Base-by-base conservation (phyloP, 2,113 vertebrate genomes). In the Callocephalon fimbriatum region DNA sequence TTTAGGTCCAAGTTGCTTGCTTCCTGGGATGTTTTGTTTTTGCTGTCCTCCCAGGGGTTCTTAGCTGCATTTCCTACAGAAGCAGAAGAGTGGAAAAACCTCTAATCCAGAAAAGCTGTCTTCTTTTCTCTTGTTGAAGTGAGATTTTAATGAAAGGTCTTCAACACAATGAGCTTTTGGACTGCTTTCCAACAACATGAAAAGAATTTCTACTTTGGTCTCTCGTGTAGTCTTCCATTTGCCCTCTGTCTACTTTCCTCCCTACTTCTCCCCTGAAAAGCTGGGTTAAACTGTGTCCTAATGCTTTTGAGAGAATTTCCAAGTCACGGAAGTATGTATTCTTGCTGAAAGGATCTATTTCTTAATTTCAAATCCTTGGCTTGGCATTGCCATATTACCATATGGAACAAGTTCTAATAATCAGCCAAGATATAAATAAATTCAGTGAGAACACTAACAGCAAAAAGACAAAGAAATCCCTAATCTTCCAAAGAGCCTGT, bases 401-500 rank as follows among this genome's bases (percentile, higher is more conserved):
- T 96, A 95, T 97, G 97, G 96, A 97, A 97, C 88, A 86, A 95
- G 86, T 89, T 95, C 86, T 96, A 95, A 96, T 96, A 97, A 92
- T 79, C 56, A 92, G 96, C 95, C 95, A 97, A 97, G 88, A 93
- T 95, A 96, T 75, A 97, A 97, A 97, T 97, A 97, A 95, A 95
- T 97, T 48, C 86, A 95, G 73, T 12, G 23, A 96, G 97, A 96
- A 95, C 83, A 94, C 92, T 95, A 92, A 66, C 32, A 89, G 56
- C 12, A 50, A 89, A 96, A 90, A 94, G 90, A 44, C 67, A 94
- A 94, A 94, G 83, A 94, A 92, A 92, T 78, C 47, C 65, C 88
- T 81, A 56, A 82, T 91, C 73, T 94, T 96, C 80, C 83, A 59
- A 95, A 62, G 40, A 91, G 86, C n/a, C 65, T 65, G 48, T 72